Conservation (phyloP, 2,888 invertebrate genomes). For the Nebria salina region DNA sequence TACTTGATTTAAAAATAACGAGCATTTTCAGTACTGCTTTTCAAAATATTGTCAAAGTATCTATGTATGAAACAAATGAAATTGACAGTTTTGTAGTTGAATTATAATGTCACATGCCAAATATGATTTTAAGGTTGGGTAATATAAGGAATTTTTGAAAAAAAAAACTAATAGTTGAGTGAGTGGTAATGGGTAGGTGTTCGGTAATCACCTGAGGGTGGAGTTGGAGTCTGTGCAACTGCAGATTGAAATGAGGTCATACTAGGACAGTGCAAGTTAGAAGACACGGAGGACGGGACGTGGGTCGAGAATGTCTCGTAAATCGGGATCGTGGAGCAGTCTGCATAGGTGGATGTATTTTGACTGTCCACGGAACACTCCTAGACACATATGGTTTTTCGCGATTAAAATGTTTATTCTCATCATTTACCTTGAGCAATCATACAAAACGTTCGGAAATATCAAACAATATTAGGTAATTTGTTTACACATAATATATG, state of each 20-base stretch:
- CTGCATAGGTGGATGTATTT: constrained; percentile 5
- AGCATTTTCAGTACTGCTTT: not conserved
- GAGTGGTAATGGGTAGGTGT: not conserved
- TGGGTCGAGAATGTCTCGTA: constrained; percentile 16
- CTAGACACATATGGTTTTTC: constrained; percentile 19
- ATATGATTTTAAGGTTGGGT: not conserved
- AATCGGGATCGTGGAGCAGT: constrained; percentile 7
- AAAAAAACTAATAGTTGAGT: not conserved
- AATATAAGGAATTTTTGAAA: not conserved
- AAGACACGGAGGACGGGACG: constrained; percentile 22
- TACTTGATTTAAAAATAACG: no score
- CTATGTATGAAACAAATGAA: constrained; percentile 4
- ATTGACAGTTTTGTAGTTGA: not conserved
- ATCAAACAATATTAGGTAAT: not conserved
- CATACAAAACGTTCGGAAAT: constrained; percentile 13
- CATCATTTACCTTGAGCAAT: constrained; percentile 21
- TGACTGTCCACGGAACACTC: constrained; percentile 25
- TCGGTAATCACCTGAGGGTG: constrained; percentile 28
- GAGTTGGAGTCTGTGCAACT: constrained; percentile 28
- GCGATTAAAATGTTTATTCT: constrained; percentile 24
- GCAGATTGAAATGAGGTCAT: constrained; percentile 29
- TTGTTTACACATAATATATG: constrained; percentile 21
- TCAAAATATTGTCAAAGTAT: not conserved
- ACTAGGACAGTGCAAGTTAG: constrained; percentile 33
- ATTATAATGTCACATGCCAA: not conserved